These are phyloP conservation scores for Oreortyx pictus DNA, from an alignment of 2,797 vertebrate species.

Conservation along the genomic window DNA sequence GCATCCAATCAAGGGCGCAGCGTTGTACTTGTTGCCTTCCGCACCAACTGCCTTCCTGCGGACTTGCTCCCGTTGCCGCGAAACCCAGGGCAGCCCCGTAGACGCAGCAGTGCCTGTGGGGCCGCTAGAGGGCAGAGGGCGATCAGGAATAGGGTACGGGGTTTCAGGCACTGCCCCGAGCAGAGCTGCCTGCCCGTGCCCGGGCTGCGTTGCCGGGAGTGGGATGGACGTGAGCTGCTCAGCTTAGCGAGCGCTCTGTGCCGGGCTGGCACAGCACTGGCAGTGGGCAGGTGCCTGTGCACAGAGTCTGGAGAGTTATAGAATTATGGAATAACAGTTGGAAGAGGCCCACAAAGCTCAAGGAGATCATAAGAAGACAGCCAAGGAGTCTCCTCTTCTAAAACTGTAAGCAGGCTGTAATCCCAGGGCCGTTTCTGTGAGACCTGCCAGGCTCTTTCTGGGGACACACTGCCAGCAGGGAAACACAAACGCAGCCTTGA, in stretches of 20 bases:
- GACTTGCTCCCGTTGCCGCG: rapidly evolving
- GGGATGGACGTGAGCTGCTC: rapidly evolving
- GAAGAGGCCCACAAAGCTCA: not conserved
- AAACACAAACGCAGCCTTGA: too few species aligned
- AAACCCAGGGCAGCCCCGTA: not conserved
- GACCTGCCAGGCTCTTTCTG: not conserved
- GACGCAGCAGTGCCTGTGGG: not conserved
- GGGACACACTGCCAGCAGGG: rapidly evolving
- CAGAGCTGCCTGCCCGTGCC: not conserved
- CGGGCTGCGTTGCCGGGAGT: rapidly evolving
- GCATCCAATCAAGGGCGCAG: not conserved
- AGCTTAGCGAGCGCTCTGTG: rapidly evolving
- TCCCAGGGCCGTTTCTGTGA: rapidly evolving
- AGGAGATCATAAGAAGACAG: not conserved
- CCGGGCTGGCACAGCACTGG: rapidly evolving
- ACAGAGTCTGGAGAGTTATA: not conserved
- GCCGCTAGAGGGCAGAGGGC: conserved; percentile 55
- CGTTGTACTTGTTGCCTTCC: not conserved
- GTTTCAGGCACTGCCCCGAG: not conserved
- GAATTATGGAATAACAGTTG: not conserved
- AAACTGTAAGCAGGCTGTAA: not conserved
- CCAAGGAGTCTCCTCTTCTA: not conserved
- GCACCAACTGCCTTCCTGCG: not conserved
- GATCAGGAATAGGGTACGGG: conserved; percentile 17
- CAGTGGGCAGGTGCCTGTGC: not conserved